Percentiles rank a stretch among this genome's conserved stretches.
Evolutionary conservation across 2,797 vertebrate genomes (phyloP).

Genomic region (Craterocephalus amniculus): DNA sequence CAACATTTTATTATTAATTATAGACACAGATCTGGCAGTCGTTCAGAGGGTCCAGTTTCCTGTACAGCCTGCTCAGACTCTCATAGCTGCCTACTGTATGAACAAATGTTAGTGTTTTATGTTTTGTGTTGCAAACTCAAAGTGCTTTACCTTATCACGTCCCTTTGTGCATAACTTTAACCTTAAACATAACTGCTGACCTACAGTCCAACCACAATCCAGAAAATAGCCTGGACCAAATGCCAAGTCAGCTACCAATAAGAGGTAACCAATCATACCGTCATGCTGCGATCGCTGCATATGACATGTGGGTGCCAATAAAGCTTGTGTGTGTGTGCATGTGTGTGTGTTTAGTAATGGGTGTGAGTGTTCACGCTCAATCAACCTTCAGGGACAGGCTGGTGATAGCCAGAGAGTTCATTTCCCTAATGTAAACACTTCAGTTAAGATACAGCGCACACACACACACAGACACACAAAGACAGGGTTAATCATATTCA

Average conservation of each 20-base stretch:
- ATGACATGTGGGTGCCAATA: conserved; percentile 23
- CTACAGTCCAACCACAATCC: conserved; percentile 38
- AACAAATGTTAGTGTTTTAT: conserved; percentile 35
- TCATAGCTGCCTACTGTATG: conserved; percentile 35
- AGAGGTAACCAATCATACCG: conserved; percentile 54
- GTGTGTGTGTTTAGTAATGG: conserved; percentile 22
- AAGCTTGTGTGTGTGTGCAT: conserved; percentile 19
- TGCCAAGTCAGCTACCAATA: conserved; percentile 39
- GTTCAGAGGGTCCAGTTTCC: conserved; percentile 56
- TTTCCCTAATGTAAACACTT: conserved; percentile 74
- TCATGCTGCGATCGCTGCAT: conserved; percentile 44
- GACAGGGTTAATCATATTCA: conserved; percentile 62
- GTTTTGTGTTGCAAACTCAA: conserved; percentile 7
- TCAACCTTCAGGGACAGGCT: conserved; percentile 58
- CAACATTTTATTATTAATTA: conserved; percentile 6
- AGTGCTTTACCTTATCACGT: conserved; percentile 19
- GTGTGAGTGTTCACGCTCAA: conserved; percentile 45
- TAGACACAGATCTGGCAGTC: conserved; percentile 31
- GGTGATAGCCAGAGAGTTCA: conserved; percentile 63
- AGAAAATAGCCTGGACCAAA: conserved; percentile 38
- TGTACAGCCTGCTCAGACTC: conserved; percentile 41
- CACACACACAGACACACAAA: conserved; percentile 36
- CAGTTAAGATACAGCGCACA: conserved; percentile 30
- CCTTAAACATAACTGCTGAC: conserved; percentile 30
- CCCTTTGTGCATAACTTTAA: conserved; percentile 27